These are phyloP conservation scores for Dallia pectoralis DNA, from an alignment of 2,797 vertebrate species.

Conservation along the genomic window DNA sequence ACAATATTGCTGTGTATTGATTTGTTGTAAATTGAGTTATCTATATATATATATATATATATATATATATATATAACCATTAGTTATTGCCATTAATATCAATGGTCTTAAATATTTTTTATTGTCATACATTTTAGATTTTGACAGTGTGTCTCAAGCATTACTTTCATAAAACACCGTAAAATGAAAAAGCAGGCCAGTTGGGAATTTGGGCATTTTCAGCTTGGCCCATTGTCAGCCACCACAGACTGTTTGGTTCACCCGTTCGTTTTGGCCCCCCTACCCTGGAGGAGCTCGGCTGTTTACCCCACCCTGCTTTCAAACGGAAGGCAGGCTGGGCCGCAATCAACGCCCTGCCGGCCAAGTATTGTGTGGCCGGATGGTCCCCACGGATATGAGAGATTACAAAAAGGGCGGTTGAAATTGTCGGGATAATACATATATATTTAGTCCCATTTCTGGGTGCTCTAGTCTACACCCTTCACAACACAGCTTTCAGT, in stretches of 20 bases:
- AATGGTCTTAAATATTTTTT: background rate
- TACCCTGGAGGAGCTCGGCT: background rate
- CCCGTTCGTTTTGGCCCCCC: background rate
- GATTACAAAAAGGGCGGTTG: background rate
- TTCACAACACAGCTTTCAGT: no score
- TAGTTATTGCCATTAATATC: background rate
- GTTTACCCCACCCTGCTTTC: background rate
- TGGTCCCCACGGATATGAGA: background rate
- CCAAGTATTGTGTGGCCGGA: background rate
- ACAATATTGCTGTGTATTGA: background rate
- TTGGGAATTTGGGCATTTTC: background rate
- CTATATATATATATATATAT: background rate
- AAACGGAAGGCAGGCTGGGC: background rate
- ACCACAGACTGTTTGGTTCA: background rate
- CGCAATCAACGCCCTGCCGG: background rate
- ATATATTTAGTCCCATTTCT: no score
- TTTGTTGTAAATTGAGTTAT: constrained; percentile 2
- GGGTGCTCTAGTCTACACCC: no score
- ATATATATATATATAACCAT: background rate
- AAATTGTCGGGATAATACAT: background rate
- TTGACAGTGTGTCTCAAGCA: background rate
- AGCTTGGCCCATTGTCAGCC: background rate
- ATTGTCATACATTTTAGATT: background rate
- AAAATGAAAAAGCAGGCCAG: background rate
- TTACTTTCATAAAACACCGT: background rate